These are phyloP conservation scores for Linyphia triangularis DNA, from an alignment of 2,888 invertebrate species.

Conservation along the genomic window DNA sequence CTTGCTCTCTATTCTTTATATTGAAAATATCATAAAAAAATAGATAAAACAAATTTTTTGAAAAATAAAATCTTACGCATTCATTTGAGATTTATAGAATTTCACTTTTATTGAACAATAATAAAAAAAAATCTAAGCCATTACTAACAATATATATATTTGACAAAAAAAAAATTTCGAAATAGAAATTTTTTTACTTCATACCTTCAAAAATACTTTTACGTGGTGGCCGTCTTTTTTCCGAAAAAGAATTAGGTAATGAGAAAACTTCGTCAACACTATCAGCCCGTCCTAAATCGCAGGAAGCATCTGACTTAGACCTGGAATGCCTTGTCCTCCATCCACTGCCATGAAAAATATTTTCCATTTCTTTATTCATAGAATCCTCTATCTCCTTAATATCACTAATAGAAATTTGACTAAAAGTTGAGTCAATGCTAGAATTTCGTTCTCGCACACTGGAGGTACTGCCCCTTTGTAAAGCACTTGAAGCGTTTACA, in stretches of 20 bases:
- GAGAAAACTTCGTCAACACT: conserved; percentile 48
- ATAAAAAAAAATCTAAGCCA: too few species aligned
- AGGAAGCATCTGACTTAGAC: conserved; percentile 69
- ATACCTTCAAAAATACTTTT: conserved; percentile 72
- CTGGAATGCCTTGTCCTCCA: conserved; percentile 57
- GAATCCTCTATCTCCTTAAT: conserved; percentile 34
- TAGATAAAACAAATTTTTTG: too few species aligned
- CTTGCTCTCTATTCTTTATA: too few species aligned
- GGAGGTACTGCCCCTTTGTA: conserved; percentile 41
- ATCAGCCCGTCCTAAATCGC: not conserved
- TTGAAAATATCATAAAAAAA: too few species aligned
- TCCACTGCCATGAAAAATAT: not conserved
- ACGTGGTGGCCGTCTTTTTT: not conserved
- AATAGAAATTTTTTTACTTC: not conserved
- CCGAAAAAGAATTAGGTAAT: conserved; percentile 61
- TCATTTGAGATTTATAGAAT: too few species aligned
- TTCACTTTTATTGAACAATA: too few species aligned
- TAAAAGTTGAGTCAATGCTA: conserved; percentile 54
- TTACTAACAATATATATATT: not conserved
- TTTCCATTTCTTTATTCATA: not conserved
- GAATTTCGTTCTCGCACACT: conserved; percentile 45
- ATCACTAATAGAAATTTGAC: conserved; percentile 50
- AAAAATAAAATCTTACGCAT: too few species aligned
- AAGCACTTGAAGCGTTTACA: not conserved
- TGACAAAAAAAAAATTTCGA: not conserved